These are phyloP conservation scores for Anguilla rostrata DNA, from an alignment of 2,113 vertebrate species.

Conservation along the genomic window DNA sequence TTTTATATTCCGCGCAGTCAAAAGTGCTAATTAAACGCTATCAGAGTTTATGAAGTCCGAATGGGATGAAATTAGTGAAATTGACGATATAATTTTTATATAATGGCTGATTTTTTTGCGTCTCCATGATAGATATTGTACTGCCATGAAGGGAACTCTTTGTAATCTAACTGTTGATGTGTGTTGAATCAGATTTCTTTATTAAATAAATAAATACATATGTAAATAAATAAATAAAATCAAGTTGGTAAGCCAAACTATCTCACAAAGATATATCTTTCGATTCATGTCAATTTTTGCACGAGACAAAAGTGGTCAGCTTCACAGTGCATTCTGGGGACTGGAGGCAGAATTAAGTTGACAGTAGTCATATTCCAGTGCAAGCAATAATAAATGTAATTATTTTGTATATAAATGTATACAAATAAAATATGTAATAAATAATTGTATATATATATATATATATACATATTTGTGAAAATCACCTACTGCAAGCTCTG, in stretches of 20 bases:
- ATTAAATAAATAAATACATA: neutral
- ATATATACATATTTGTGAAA: no score
- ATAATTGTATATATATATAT: no score
- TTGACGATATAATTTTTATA: no score
- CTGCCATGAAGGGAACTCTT: neutral
- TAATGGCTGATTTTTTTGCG: neutral
- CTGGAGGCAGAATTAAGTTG: neutral
- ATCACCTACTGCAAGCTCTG: no score
- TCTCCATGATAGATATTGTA: neutral
- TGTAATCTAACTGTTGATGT: neutral
- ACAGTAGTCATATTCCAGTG: no score
- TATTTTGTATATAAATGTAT: no score
- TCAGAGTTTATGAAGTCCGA: no score
- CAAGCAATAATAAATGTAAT: no score
- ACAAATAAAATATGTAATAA: no score
- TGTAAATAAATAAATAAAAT: neutral
- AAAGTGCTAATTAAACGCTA: neutral
- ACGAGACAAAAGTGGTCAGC: neutral
- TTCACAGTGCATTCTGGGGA: neutral
- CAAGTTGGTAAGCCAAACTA: no score
- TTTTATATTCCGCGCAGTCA: neutral
- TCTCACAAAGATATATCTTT: no score
- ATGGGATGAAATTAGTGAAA: neutral
- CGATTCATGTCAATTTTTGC: no score
- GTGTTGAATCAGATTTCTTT: neutral